Conservation (phyloP, 1,140 invertebrate species). For the Cotesia vestalis region DNA sequence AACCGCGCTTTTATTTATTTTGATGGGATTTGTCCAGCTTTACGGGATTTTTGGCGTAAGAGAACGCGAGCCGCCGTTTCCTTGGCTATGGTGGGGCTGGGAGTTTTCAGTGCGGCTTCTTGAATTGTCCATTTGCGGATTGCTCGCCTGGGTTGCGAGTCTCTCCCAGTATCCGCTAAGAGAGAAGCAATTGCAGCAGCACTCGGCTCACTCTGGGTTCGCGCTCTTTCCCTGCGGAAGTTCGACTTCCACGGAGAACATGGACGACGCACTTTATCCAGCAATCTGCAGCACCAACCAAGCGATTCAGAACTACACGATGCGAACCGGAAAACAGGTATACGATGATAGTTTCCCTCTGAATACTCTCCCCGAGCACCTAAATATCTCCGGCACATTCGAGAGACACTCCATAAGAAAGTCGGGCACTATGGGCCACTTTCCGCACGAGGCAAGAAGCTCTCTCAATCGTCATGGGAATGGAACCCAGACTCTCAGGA, state of each 20-base stretch:
- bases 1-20: slow-evolving; percentile 81
- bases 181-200: slow-evolving; percentile 65
- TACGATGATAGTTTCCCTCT: slow-evolving; percentile 74
- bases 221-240: slow-evolving; percentile 80
- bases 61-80: slow-evolving; percentile 68
- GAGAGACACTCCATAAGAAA: slow-evolving; percentile 65
- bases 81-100: slow-evolving; percentile 90
- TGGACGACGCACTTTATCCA: slow-evolving; percentile 74
- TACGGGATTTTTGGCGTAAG: slow-evolving; percentile 82
- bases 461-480: slow-evolving; percentile 64
- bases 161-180: slow-evolving; percentile 66
- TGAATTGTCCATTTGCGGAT: slow-evolving; percentile 82
- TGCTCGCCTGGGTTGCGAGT: slow-evolving; percentile 85
- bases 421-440: slow-evolving; percentile 64
- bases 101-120: slow-evolving; percentile 84
- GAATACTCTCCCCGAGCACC: slow-evolving; percentile 68
- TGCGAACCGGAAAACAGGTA: slow-evolving; percentile 79
- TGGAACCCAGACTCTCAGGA: slow-evolving; percentile 55
- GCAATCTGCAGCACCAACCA: slow-evolving; percentile 86
- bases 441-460: slow-evolving; percentile 61
- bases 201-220: slow-evolving; percentile 71
- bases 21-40: slow-evolving; percentile 82
- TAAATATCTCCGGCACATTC: slow-evolving; percentile 65
- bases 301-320: slow-evolving; percentile 82
- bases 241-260: slow-evolving; percentile 75